These are phyloP conservation scores for Halcyon smyrnensis DNA, from an alignment of 2,797 vertebrate species.

Conservation along the genomic window DNA sequence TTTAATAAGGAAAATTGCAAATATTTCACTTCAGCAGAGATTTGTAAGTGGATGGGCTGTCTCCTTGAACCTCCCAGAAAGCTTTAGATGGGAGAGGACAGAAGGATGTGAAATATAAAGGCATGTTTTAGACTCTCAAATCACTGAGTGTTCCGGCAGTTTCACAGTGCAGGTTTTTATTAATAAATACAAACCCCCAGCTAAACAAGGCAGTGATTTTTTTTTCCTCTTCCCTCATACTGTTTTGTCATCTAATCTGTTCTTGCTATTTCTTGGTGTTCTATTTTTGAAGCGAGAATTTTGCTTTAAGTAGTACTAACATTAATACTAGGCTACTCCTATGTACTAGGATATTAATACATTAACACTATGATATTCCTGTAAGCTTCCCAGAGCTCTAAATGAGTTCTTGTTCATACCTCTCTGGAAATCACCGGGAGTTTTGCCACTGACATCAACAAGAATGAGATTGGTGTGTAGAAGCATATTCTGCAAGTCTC, in stretches of 20 bases:
- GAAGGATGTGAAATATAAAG: neutral
- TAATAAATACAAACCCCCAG: neutral
- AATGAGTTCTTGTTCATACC: neutral
- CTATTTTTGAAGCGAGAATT: neutral
- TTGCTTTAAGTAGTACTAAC: neutral
- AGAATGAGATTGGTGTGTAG: neutral
- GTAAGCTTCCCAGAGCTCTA: neutral
- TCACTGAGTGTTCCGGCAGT: neutral
- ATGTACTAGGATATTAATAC: neutral
- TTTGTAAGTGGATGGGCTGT: neutral
- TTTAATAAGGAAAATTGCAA: neutral
- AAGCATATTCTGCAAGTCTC: neutral
- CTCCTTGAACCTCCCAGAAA: neutral
- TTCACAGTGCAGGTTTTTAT: neutral
- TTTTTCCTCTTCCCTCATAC: neutral
- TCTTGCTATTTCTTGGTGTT: neutral
- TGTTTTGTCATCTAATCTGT: neutral
- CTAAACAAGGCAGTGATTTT: neutral
- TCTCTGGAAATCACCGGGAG: constrained; percentile 22
- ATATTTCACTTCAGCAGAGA: neutral
- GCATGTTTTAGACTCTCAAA: neutral
- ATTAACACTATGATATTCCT: neutral
- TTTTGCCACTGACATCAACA: constrained; percentile 4
- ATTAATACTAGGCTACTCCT: neutral
- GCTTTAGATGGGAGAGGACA: neutral